A percentile compares a stretch with the other conserved stretches of the same genome.
These are phyloP conservation scores for Nerophis lumbriciformis DNA, from an alignment of 2,113 vertebrate species.

Conservation along the genomic window DNA sequence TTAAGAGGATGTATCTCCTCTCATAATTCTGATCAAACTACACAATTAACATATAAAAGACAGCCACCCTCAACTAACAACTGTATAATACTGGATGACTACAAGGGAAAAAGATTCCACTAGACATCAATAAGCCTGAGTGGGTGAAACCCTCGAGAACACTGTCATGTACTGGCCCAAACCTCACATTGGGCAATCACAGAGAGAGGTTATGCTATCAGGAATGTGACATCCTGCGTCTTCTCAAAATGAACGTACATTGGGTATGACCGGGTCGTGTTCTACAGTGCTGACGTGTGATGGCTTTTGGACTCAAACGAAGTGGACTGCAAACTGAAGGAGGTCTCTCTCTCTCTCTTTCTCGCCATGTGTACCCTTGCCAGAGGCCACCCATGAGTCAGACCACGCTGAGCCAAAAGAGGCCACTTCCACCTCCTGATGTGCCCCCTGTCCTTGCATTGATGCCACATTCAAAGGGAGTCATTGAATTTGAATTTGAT, in stretches of 20 bases:
- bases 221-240: constrained; percentile 1
- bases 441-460: not conserved
- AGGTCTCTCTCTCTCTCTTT: not conserved
- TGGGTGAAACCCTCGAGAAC: not conserved
- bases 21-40: too few relatives aligned
- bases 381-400: constrained; percentile 13
- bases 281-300: constrained; percentile 4
- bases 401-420: constrained; percentile 10
- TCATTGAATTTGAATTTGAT: not conserved
- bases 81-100: not conserved
- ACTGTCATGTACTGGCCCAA: not conserved
- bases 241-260: not conserved
- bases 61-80: not conserved
- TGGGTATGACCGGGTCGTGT: not conserved
- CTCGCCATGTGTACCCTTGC: constrained; percentile 4
- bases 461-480: constrained; percentile 1
- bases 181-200: not conserved
- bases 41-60: too few relatives aligned
- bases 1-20: too few relatives aligned
- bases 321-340: not conserved
- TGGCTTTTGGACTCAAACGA: not conserved
- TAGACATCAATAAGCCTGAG: constrained; percentile 1
- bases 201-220: not conserved
- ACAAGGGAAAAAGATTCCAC: not conserved
- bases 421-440: constrained; percentile 11